phyloP scores from a whole-genome alignment of 2,888 invertebrate species.

The Rhodophaea formosa region DNA sequence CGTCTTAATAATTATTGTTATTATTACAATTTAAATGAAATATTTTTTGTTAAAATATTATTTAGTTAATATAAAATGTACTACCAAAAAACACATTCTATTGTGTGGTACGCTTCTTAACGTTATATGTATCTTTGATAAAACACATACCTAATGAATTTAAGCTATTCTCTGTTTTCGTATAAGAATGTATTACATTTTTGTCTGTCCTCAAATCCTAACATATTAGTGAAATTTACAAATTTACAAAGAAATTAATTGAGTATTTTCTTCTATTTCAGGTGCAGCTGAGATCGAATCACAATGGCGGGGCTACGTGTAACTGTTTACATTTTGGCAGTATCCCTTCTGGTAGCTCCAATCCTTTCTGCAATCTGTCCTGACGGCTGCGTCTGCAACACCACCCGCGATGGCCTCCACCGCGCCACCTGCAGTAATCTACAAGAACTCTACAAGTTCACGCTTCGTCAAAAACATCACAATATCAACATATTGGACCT shows the following conservation, averaged over 20 bases:
- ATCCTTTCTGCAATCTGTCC: constrained; percentile 71
- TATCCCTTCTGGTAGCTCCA: constrained; percentile 53
- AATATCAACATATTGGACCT: constrained; percentile 82
- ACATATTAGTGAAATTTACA: too few species aligned
- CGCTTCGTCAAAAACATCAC: constrained; percentile 72
- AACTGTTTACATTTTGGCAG: constrained; percentile 52
- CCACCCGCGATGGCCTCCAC: constrained; percentile 85
- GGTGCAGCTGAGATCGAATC: constrained; percentile 52
- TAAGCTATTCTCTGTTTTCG: too few species aligned
- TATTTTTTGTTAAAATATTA: too few species aligned
- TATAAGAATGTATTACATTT: too few species aligned
- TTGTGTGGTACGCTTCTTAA: too few species aligned
- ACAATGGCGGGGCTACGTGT: constrained; percentile 61
- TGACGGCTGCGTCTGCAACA: constrained; percentile 78
- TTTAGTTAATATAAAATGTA: too few species aligned
- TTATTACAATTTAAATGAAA: too few species aligned
- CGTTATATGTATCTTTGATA: too few species aligned
- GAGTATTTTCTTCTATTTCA: constrained; percentile 51
- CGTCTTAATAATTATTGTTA: too few species aligned
- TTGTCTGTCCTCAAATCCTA: too few species aligned
- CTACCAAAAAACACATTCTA: too few species aligned
- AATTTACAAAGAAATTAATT: not conserved
- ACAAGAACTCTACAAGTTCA: constrained; percentile 87
- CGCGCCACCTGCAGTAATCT: constrained; percentile 84
- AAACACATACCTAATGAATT: too few species aligned